Evolutionary conservation across 2,113 vertebrate species (phyloP), one percentile per base, ranked within the genome.

Genomic region (Prionailurus bengalensis): DNA sequence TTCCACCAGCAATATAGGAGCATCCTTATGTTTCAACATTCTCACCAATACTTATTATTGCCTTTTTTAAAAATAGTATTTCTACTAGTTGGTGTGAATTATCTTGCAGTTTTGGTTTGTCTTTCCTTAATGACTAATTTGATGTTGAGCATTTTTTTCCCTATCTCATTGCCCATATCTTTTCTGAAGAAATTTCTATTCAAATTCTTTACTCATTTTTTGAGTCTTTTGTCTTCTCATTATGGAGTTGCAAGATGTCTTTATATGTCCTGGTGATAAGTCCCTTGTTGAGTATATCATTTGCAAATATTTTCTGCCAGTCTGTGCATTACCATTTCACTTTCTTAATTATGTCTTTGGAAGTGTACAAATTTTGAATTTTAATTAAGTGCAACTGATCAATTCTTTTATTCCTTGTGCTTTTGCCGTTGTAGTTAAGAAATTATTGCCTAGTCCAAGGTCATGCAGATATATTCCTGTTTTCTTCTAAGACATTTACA

Each of bases 271-370:
- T 48, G 31, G 65, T 53, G 48, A 36, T 51, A 81, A 85, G n/a
- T 89, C 42, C 58, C 31, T 70, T 94, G 89, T 45, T 78, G 31
- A 10, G 80, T 66, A 87, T 14, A 83, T 39, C 23, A 91, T 70
- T 76, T 76, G 17, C 25, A 95, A 74, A 61, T 86, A 85, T 95
- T 94, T 85, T 95, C 70, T 89, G n/a, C 33, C 76, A 12, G 45
- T 92, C 39, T 84, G 21, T 25, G 63, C 14, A 16, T 81, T 91
- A 79, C 90, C 36, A 83, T 80, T 93, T 90, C 45, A 73, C 27
- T 91, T 93, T 94, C 61, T 70, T 90, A 29, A 83, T 10, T n/a
- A 78, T 42, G 16, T 85, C 19, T 93, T 90, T 90, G 70, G 39
- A 96, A 95, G 53, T 93, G 1, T 2, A 58, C 10, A 85, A 78